These are phyloP conservation scores for Microplitis mediator DNA, from an alignment of 1,140 invertebrate genomes.

Conservation along the genomic window DNA sequence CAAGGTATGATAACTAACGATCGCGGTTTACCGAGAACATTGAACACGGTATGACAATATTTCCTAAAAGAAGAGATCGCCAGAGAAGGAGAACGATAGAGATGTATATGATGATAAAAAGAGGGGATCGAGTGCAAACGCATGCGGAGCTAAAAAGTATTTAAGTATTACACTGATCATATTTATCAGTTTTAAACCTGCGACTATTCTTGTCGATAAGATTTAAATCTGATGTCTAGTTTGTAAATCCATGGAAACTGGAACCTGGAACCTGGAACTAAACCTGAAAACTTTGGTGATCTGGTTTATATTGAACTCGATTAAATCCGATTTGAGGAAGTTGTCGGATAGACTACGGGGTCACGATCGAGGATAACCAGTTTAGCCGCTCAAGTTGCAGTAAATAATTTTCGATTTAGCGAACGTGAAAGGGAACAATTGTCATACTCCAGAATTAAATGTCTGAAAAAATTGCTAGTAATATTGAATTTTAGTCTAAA, in stretches of 20 bases:
- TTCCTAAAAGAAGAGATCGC: background rate
- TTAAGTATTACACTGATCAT: too few relatives aligned
- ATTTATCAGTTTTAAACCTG: background rate
- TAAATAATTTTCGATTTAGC: too few relatives aligned
- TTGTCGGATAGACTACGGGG: background rate
- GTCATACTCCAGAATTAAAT: too few relatives aligned
- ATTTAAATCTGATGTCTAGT: background rate
- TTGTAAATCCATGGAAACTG: too few relatives aligned
- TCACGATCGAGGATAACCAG: constrained; percentile 1
- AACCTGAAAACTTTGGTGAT: too few relatives aligned
- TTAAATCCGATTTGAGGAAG: background rate
- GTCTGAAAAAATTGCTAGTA: too few relatives aligned
- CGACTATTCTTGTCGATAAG: constrained; percentile 1
- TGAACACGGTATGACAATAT: constrained; percentile 2
- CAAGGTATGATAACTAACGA: background rate
- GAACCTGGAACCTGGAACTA: too few relatives aligned
- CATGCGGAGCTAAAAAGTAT: background rate
- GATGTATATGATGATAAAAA: background rate
- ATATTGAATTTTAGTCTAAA: too few relatives aligned
- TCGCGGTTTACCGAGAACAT: background rate
- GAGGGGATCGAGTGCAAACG: background rate
- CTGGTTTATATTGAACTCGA: background rate
- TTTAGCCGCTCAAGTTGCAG: background rate
- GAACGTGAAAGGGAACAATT: background rate
- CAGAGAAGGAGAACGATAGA: background rate